Evolutionary conservation across 2,888 invertebrate species (phyloP).

Genomic region (Rhaphigaster nebulosa): DNA sequence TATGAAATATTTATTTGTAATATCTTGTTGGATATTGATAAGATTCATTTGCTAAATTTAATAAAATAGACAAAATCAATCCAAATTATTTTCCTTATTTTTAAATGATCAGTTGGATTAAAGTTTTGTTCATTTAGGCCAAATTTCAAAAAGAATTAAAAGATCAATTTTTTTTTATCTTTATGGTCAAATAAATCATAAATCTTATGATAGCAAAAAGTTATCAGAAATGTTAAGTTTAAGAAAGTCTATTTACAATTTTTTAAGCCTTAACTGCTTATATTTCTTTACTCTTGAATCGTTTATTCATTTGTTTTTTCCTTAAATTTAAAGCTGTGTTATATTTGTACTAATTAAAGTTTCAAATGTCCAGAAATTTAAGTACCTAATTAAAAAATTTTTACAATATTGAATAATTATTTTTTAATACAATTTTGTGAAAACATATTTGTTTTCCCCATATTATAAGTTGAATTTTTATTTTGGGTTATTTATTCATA

Average conservation of each 20-base stretch:
- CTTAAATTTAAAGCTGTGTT: neutral
- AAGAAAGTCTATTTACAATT: neutral
- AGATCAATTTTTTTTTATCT: neutral
- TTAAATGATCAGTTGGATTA: neutral
- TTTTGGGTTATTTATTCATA: neutral
- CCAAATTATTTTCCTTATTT: neutral
- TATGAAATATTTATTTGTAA: neutral
- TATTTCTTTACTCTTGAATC: neutral
- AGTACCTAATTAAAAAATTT: neutral
- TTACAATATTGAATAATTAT: neutral
- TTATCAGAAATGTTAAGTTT: neutral
- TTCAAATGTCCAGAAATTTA: neutral
- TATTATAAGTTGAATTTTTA: neutral
- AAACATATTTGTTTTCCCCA: neutral
- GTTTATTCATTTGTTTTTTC: neutral
- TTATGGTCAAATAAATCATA: neutral
- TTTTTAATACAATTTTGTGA: neutral
- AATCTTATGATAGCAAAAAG: neutral
- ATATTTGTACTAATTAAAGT: neutral
- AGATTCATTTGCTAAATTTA: neutral
- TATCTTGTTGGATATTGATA: neutral
- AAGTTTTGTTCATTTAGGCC: neutral
- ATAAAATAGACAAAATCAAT: neutral
- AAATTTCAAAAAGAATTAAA: neutral
- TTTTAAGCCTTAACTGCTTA: neutral